Evolutionary conservation across 1,140 invertebrate genomes (phyloP), one percentile per base, ranked within the genome.

Genomic region (Drosophila hydei): DNA sequence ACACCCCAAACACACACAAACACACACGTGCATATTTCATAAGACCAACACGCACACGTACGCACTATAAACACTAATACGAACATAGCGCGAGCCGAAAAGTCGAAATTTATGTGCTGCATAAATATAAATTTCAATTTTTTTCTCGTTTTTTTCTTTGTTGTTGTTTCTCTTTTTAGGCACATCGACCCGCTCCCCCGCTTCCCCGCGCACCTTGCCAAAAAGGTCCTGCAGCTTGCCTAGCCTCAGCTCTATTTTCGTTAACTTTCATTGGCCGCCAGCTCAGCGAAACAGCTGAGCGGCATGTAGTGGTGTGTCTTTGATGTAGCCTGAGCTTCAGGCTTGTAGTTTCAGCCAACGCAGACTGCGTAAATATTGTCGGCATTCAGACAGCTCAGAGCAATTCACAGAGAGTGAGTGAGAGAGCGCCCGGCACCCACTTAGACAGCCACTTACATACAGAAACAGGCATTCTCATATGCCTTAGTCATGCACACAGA

Each of bases 121-220:
- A 84, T 87, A 87, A 80, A 85, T 87, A 87, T 87, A 87, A 87
- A 87, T 87, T 87, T 87, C 81, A 81, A 81, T 87, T 88, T 77
- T 72, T 71, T 61, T 18, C 33, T 11, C 36, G 4, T 36, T 25
- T 9, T 18, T n/a, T 8, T 14, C 14, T 16, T 40, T 16, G 14
- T 4, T 16, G n/a, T 42, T 42, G 38, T 51, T 11, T 47, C 21
- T 33, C 23, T 18, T 60, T 60, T 30, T 45, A 30, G 51, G 59
- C 21, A 50, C 67, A 27, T 48, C 67, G 59, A 70, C 51, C 65
- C 47, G 64, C 6, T 5, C 33, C 11, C 11, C 42, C 43, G 8
- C 5, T n/a, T n/a, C n/a, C 14, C 18, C 6, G 3, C 25, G 14
- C 36, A 25, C 23, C 50, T 63, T 5, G 4, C 40, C 40, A 2